Percentiles rank a stretch among this genome's conserved stretches.
phyloP scores from a whole-genome alignment of 2,113 vertebrate genomes.

The Mus pahari region DNA sequence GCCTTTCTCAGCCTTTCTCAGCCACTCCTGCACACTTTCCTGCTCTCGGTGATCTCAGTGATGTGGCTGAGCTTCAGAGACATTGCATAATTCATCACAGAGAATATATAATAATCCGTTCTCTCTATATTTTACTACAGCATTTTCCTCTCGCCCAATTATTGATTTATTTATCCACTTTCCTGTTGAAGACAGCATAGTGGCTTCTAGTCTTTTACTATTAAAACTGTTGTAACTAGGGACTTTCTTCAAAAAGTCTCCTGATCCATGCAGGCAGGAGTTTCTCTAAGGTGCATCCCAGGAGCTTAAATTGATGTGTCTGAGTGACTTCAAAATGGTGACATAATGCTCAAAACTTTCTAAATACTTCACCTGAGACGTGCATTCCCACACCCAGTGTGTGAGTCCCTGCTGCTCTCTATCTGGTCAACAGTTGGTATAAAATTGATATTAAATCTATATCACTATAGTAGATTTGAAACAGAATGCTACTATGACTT shows the following conservation, averaged over 20 bases:
- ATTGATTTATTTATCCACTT: neutral
- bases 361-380: neutral
- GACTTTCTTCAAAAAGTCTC: neutral
- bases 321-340: constrained; percentile 32
- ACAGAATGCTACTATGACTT: constrained; percentile 16
- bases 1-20: neutral
- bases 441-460: constrained; percentile 62
- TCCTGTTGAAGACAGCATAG: neutral
- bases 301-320: neutral
- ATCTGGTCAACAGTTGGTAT: constrained; percentile 47
- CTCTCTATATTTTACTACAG: neutral
- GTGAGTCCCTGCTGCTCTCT: neutral
- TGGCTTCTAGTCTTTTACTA: neutral
- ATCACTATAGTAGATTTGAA: neutral
- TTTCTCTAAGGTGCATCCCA: neutral
- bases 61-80: neutral
- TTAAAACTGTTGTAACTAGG: neutral
- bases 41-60: neutral
- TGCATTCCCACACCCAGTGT: neutral
- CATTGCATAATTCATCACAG: neutral
- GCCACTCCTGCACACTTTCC: neutral
- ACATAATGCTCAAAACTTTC: neutral
- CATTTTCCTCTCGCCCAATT: neutral
- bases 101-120: neutral
- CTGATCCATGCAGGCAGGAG: neutral